These are phyloP conservation scores for Phoxinus phoxinus DNA, from an alignment of 2,113 vertebrate genomes.

Conservation along the genomic window DNA sequence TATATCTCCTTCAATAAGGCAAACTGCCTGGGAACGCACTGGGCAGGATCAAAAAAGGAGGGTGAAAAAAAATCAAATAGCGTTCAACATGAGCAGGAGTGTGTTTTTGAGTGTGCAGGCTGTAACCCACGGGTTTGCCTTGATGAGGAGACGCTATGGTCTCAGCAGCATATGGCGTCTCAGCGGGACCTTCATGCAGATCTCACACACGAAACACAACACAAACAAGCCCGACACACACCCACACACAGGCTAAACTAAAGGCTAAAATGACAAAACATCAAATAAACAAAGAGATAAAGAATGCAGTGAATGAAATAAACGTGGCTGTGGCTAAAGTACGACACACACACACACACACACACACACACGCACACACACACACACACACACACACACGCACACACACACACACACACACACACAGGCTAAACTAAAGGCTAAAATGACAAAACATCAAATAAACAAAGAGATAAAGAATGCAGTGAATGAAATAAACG, in stretches of 20 bases:
- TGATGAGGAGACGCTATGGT: slow-evolving; percentile 44
- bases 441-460: no score
- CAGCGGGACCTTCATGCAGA: slow-evolving; percentile 68
- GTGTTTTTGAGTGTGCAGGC: slow-evolving; percentile 52
- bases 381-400: no score
- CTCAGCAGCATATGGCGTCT: slow-evolving; percentile 75
- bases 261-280: neutral
- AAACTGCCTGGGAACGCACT: slow-evolving; percentile 6
- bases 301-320: neutral
- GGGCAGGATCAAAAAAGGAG: slow-evolving; percentile 12
- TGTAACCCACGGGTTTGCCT: slow-evolving; percentile 50
- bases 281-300: neutral
- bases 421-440: no score
- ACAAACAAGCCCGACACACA: slow-evolving; percentile 41
- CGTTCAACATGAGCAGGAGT: neutral
- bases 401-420: no score
- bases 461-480: no score
- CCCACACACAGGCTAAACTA: neutral
- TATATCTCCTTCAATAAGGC: slow-evolving; percentile 21
- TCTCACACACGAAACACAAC: slow-evolving; percentile 53
- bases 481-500: no score
- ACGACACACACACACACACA: no score
- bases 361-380: no score
- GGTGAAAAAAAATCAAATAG: neutral
- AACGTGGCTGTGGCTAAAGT: no score